These are phyloP conservation scores for Colaptes auratus DNA, from an alignment of 2,113 vertebrate genomes.

Conservation along the genomic window DNA sequence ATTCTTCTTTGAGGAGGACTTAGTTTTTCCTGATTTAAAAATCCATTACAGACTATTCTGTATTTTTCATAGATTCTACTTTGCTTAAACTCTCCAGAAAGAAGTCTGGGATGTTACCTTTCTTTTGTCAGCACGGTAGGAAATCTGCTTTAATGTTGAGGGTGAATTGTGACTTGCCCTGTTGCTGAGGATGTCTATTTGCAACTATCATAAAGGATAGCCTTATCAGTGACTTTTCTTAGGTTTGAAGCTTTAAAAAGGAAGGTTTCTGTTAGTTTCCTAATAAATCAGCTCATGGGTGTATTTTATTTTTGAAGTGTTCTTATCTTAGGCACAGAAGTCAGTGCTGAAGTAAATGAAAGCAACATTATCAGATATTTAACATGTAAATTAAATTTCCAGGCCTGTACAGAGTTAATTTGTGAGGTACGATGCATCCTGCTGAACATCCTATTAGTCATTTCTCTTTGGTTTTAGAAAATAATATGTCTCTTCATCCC, in stretches of 20 bases:
- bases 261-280: neutral
- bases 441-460: neutral
- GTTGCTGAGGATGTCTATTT: neutral
- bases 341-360: neutral
- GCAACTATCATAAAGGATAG: neutral
- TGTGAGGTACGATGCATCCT: neutral
- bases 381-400: neutral
- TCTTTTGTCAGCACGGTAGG: neutral
- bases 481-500: neutral
- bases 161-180: neutral
- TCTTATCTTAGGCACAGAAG: neutral
- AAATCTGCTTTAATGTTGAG: neutral
- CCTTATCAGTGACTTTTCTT: neutral
- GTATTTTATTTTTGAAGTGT: neutral
- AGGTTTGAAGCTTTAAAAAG: neutral
- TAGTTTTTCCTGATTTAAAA: neutral
- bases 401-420: neutral
- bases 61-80: neutral
- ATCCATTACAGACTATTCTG: neutral
- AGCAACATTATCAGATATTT: neutral
- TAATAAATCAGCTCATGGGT: neutral
- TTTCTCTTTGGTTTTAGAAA: neutral
- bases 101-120: neutral
- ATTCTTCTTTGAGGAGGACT: constrained; percentile 5
- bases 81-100: constrained; percentile 2